A percentile compares a stretch with the other conserved stretches of the same genome.
phyloP scores from a whole-genome alignment of 2,797 vertebrate genomes.

The Pempheris klunzingeri region DNA sequence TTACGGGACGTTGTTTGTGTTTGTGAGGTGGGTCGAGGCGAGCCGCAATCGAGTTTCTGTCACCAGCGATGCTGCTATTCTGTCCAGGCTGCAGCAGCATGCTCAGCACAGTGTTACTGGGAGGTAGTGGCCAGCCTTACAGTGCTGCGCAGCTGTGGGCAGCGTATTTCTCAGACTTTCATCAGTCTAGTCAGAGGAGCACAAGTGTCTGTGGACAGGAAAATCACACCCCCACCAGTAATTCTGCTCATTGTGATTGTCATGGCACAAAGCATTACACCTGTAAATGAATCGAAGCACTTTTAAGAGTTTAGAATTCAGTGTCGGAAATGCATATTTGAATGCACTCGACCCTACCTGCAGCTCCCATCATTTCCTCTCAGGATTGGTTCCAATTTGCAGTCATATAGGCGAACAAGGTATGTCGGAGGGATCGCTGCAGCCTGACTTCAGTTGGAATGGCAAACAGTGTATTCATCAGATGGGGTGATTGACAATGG shows the following conservation, averaged over 20 bases:
- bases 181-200: constrained; percentile 9
- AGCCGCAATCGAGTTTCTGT: constrained; percentile 51
- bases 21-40: constrained; percentile 45
- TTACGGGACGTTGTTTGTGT: constrained; percentile 33
- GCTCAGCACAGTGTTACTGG: constrained; percentile 24
- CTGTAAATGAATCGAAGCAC: constrained; percentile 15
- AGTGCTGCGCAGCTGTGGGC: constrained; percentile 13
- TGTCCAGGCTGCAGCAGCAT: constrained; percentile 36
- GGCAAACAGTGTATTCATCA: constrained; percentile 17
- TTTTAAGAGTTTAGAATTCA: constrained; percentile 19
- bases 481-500: constrained; percentile 27
- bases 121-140: neutral
- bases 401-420: neutral
- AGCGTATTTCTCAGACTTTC: constrained; percentile 1
- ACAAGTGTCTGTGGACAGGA: neutral
- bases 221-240: constrained; percentile 7
- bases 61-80: constrained; percentile 23
- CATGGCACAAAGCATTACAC: neutral
- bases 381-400: constrained; percentile 1
- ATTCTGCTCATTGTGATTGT: neutral
- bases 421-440: constrained; percentile 10
- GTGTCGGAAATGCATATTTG: neutral
- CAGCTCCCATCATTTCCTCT: constrained; percentile 6
- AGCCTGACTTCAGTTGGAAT: constrained; percentile 8
- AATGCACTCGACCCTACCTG: neutral